These are phyloP conservation scores for Epinotia bilunana DNA, from an alignment of 2,888 invertebrate genomes.

Conservation along the genomic window DNA sequence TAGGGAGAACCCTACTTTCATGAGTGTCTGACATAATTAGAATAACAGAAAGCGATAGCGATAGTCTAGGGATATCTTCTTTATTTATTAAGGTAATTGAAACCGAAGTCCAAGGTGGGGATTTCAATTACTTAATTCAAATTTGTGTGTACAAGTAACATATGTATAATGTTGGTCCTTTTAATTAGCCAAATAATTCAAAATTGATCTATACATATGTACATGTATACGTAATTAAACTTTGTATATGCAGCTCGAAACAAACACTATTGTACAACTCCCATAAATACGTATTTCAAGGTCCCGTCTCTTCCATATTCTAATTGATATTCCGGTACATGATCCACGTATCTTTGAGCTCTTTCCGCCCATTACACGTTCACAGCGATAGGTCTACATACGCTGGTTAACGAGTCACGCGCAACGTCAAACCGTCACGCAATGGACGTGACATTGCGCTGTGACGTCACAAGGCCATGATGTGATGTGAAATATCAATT, in stretches of 20 bases:
- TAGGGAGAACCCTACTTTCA: neutral
- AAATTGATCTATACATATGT: no score
- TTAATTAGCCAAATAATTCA: no score
- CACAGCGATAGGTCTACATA: neutral
- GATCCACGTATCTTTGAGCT: constrained; percentile 12
- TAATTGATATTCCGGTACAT: constrained; percentile 31
- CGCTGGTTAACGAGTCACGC: constrained; percentile 42
- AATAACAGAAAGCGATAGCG: neutral
- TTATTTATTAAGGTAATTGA: no score
- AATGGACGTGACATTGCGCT: constrained; percentile 53
- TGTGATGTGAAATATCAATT: constrained; percentile 43
- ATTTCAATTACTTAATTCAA: neutral
- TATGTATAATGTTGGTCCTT: no score
- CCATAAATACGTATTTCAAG: constrained; percentile 26
- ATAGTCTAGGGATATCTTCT: no score
- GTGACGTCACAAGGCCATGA: constrained; percentile 51
- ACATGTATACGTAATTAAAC: neutral
- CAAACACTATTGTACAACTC: neutral
- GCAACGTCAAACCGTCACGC: constrained; percentile 49
- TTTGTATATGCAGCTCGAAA: neutral
- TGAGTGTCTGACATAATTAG: neutral
- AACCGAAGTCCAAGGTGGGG: no score
- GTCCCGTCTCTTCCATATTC: constrained; percentile 31
- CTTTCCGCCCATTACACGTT: neutral
- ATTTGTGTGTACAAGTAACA: neutral